phyloP scores from a whole-genome alignment of 2,797 vertebrate species.

The Lutjanus campechanus region DNA sequence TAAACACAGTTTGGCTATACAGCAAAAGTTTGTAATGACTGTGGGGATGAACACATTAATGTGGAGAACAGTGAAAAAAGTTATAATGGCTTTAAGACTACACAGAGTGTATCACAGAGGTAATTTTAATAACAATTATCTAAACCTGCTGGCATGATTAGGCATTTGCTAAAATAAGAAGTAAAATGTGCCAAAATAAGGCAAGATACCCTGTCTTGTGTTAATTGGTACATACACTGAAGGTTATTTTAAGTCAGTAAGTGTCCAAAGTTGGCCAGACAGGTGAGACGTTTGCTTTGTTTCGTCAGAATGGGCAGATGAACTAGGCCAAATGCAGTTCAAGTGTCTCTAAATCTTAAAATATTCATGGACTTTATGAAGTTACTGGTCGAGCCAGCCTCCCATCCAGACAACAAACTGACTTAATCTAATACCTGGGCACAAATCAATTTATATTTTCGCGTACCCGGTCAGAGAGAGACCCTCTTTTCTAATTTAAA shows the following conservation, averaged over 20 bases:
- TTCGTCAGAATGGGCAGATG: neutral
- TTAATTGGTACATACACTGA: neutral
- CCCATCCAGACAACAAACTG: conserved; percentile 17
- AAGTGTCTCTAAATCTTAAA: conserved; percentile 27
- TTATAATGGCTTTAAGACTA: neutral
- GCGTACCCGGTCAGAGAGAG: conserved; percentile 39
- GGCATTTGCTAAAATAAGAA: neutral
- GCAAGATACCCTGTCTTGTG: neutral
- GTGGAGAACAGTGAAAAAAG: neutral
- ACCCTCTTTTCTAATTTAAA: conserved; percentile 60
- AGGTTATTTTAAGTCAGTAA: neutral
- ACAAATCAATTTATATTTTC: conserved; percentile 51
- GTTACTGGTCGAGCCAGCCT: conserved; percentile 18
- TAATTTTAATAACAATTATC: neutral
- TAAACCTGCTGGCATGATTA: neutral
- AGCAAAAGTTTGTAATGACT: neutral
- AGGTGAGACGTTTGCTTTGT: conserved; percentile 1
- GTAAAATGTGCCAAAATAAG: neutral
- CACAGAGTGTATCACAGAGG: neutral
- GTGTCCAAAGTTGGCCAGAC: neutral
- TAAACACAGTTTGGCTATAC: neutral
- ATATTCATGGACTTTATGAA: conserved; percentile 50
- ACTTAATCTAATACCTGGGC: conserved; percentile 47
- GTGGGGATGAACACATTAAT: neutral
- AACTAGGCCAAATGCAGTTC: neutral